Percentiles rank a stretch among this genome's conserved stretches.
Conservation (phyloP, 2,797 vertebrate genomes). For the Rachycentron canadum region DNA sequence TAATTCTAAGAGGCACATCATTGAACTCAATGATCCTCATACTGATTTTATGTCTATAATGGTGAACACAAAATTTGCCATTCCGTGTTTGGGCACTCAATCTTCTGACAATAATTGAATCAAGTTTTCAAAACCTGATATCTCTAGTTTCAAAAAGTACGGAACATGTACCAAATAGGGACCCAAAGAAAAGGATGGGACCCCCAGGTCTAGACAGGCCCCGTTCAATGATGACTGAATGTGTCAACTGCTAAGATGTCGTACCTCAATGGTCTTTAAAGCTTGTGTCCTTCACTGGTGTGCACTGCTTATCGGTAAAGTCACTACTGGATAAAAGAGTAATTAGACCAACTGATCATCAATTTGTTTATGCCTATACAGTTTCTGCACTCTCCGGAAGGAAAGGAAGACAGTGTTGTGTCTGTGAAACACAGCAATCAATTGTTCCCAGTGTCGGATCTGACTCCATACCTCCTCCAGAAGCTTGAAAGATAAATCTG, state of each 20-base stretch:
- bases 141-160: not conserved
- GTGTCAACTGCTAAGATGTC: not conserved
- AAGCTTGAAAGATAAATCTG: constrained; percentile 5
- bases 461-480: not conserved
- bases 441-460: constrained; percentile 17
- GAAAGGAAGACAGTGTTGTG: not conserved
- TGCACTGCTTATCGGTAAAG: not conserved
- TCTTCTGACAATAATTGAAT: not conserved
- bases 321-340: not conserved
- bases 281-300: not conserved
- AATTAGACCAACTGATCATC: not conserved
- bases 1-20: constrained; percentile 23
- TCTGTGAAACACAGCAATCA: constrained; percentile 16
- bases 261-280: not conserved
- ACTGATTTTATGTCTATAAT: not conserved
- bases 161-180: not conserved
- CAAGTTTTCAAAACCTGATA: not conserved
- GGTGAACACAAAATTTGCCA: not conserved
- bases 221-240: not conserved
- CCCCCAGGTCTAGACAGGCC: no score
- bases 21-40: constrained; percentile 19
- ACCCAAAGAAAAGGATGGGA: not conserved
- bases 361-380: not conserved
- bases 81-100: not conserved
- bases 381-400: not conserved